phyloP scores from a whole-genome alignment of 2,888 invertebrate species.

The Chloroclysta siterata region DNA sequence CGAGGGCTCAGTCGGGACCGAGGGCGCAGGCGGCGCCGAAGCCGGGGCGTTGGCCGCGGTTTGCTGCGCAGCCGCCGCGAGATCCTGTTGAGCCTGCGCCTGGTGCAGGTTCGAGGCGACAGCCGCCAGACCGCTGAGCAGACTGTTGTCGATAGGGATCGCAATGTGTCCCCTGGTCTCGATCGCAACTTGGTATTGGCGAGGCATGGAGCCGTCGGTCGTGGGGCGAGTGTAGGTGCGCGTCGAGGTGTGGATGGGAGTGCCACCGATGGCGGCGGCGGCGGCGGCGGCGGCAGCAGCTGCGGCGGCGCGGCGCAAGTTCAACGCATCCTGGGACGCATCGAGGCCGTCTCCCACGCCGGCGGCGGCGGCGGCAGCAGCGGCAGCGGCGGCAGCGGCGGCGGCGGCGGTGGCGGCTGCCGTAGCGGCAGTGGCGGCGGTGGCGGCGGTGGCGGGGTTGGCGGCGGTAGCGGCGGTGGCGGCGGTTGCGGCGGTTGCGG shows the following conservation, averaged over 20 bases:
- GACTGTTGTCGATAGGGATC: slow-evolving; percentile 58
- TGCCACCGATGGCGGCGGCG: neutral
- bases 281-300: too few species aligned
- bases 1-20: neutral
- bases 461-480: neutral
- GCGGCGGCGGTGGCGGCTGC: neutral
- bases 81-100: slow-evolving; percentile 14
- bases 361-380: neutral
- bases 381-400: neutral
- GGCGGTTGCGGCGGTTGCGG: neutral
- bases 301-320: neutral
- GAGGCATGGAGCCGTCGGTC: slow-evolving; percentile 56
- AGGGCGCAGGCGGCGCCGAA: neutral
- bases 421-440: neutral
- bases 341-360: neutral
- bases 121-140: slow-evolving; percentile 52
- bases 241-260: slow-evolving; percentile 9
- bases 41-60: too few species aligned
- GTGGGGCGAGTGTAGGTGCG: slow-evolving; percentile 45
- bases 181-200: slow-evolving; percentile 68
- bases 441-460: neutral
- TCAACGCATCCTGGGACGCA: neutral
- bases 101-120: slow-evolving; percentile 37
- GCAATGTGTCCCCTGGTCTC: slow-evolving; percentile 67
- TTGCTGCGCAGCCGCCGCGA: slow-evolving; percentile 10